Evolutionary conservation across 2,888 invertebrate species (phyloP), one percentile per base, ranked within the genome.

Genomic region (Fabriciana adippe): DNA sequence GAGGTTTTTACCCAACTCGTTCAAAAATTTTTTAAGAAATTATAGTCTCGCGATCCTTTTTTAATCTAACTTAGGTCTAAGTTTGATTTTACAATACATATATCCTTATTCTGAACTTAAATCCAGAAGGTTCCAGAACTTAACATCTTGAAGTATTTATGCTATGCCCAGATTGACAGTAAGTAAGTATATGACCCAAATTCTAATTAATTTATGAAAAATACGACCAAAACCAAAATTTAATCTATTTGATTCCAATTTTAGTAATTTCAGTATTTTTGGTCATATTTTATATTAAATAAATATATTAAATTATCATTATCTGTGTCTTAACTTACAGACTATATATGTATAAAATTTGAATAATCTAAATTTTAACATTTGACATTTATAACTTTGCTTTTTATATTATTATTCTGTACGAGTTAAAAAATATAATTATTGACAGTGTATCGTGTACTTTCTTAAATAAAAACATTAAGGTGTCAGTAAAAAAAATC

Each of bases 91-190:
- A 16, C 50, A 51, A 51, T 16, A 51, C 16, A 61, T 11, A 53
- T 14, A 55, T 31, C 48, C 61, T 55, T 59, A 50, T 55, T 41
- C 11, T 35, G 18, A 26, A 53, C 60, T 53, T 62, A 62, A 55
- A 63, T 63, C 55, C 57, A 54, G 55, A 61, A 16, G 4, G 16
- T 26, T 55, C 54, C 50, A 35, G n/a, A 64, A 50, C 50, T 51
- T 55, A 47, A 62, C 47, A 55, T 69, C 53, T 57, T 62, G 66
- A 56, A 55, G 14, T 64, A 18, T 61, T 53, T 60, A 86, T 84
- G 85, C 85, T 80, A 86, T 84, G 85, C 85, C 86, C 86, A 86
- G 85, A 85, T 81, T 76, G 76, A 78, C 74, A 77, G 75, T 45
- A 67, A 77, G 75, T 45, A 67, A 77, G 75, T 45, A 66, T 26